These are phyloP conservation scores for Antedon mediterranea DNA, from an alignment of 53 echinoderm and acorn worm species.

Conservation along the genomic window DNA sequence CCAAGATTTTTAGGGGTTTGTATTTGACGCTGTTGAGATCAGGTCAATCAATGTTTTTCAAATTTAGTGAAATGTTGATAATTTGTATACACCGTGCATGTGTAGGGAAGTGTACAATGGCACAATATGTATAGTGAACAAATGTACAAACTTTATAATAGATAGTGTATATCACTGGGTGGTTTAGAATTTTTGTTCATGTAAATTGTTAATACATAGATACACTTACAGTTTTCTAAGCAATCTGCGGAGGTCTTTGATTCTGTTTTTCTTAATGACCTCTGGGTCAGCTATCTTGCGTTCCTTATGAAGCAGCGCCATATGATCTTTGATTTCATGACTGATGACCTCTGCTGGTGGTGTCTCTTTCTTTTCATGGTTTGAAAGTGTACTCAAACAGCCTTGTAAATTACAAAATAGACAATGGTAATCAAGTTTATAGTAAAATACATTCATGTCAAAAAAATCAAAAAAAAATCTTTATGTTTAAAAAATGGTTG, in stretches of 20 bases:
- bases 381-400: slow-evolving; percentile 6
- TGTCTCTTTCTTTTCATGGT: background rate
- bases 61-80: too few relatives aligned
- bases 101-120: too few relatives aligned
- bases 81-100: too few relatives aligned
- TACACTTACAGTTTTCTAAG: slow-evolving; percentile 69
- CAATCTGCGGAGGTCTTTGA: slow-evolving; percentile 70
- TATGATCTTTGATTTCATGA: slow-evolving; percentile 80
- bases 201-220: background rate
- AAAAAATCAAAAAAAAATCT: too few relatives aligned
- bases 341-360: slow-evolving; percentile 23
- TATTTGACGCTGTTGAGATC: too few relatives aligned
- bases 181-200: background rate
- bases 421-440: too few relatives aligned
- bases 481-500: too few relatives aligned
- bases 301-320: slow-evolving; percentile 72
- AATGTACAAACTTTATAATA: too few relatives aligned
- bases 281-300: slow-evolving; percentile 70
- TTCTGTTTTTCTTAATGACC: slow-evolving; percentile 62
- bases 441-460: too few relatives aligned
- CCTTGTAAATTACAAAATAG: background rate
- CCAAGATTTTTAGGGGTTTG: too few relatives aligned
- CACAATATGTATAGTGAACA: background rate
- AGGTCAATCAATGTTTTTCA: too few relatives aligned
- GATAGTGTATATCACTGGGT: background rate